Evolutionary conservation across 2,888 invertebrate genomes (phyloP), one percentile per base, ranked within the genome.

Genomic region (Megamerina dolium): DNA sequence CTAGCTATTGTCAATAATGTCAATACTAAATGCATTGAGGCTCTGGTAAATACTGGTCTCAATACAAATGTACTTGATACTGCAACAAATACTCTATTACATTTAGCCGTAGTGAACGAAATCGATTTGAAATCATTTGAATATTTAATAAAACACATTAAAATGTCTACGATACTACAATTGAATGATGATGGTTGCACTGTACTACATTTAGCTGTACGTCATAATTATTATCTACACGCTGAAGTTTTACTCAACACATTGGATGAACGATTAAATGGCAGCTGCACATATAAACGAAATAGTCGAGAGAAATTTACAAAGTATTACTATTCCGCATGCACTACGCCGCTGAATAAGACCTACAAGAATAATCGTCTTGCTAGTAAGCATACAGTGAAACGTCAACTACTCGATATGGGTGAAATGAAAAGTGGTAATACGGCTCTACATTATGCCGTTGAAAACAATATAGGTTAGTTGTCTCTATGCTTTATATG

Each of bases 141-240:
- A 8, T 45, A 53, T 4, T 46, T 70, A 5, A 51, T 67, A 51
- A 42, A 52, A 3, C 37, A 43, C 3, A 52, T 68, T 3, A 62
- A 66, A 30, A 51, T 64, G 8, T 51, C 60, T 34, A 37, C 61
- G 21, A 38, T 70, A 2, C 43, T 59, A 8, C 43, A 52, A 19
- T 49, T 46, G 9, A 70, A 70, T 26, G 60, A 70, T 43, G 64
- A 64, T 41, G 70, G 70, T 2, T 58, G 67, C 18, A 64, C 68
- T 2, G 58, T 60, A 0, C 21, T 70, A 1, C 70, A 69, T 29
- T 39, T 67, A 17, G 68, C 67, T 0, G 55, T 67, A 1, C 59
- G 63, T 2, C 51, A 60, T 16, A 60, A 67, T 48, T 57, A 59
- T 17, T 68, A 54, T 33, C 38, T 57, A 13, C 49, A 59, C 48